phyloP scores from a whole-genome alignment of 2,888 invertebrate species.

The Hypomecis punctinalis region DNA sequence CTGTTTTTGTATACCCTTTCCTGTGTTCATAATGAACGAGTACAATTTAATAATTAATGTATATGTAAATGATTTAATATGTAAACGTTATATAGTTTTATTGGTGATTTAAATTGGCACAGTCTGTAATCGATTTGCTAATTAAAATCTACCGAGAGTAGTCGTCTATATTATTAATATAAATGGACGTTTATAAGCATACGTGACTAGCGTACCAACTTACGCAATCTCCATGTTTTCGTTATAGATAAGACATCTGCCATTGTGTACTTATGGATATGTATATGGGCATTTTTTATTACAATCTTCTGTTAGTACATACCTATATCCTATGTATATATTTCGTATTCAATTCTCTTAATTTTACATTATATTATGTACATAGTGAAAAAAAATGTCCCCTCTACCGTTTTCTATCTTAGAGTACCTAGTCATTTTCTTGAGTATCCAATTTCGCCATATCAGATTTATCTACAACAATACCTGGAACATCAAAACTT shows the following conservation, averaged over 20 bases:
- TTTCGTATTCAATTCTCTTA: too few species aligned
- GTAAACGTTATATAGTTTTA: not conserved
- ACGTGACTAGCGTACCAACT: conserved; percentile 13
- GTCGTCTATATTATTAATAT: not conserved
- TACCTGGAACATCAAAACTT: too few species aligned
- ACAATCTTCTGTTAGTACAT: too few species aligned
- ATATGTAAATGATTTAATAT: not conserved
- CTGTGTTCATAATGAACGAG: too few species aligned
- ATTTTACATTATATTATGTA: too few species aligned
- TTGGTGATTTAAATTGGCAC: not conserved
- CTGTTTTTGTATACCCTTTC: not conserved
- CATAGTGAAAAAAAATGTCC: too few species aligned
- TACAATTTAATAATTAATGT: not conserved
- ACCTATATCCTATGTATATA: too few species aligned
- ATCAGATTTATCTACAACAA: too few species aligned
- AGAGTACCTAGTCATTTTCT: too few species aligned
- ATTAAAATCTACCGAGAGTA: not conserved
- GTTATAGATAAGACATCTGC: not conserved
- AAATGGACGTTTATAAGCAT: not conserved
- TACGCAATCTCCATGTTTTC: conserved; percentile 11
- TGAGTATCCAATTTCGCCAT: too few species aligned
- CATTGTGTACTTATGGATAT: conserved; percentile 1
- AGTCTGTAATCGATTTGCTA: not conserved
- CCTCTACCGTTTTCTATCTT: too few species aligned
- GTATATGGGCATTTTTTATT: not conserved